Evolutionary conservation across 64 coral and sea anemone genomes (phyloP), one percentile per base, ranked within the genome.

Genomic region (Dendrophyllia cribrosa): DNA sequence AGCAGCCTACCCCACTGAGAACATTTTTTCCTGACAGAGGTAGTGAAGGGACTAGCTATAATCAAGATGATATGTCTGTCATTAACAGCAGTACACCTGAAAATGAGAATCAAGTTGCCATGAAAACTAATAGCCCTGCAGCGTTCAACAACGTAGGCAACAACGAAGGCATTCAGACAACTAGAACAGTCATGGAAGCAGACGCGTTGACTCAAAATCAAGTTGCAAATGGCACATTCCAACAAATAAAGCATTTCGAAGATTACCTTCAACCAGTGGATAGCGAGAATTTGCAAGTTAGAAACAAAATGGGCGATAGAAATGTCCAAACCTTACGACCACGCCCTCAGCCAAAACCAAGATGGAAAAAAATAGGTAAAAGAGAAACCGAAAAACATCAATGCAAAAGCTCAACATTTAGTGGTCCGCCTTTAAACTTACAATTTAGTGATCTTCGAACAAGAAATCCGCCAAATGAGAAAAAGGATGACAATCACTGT

Each of bases 251-350:
- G 7, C 9, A 17, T 82, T 82, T 58, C 1, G 78, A 43, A n/a
- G 59, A 25, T 11, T 82, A 82, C 15, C 59, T 82, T 44, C 59
- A 82, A 64, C 78, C 78, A 20, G 78, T 82, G 59, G 58, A 63
- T 6, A 45, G 19, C 59, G 15, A 47, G 2, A 62, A 64, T 19
- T 64, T 64, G 25, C 78, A 82, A 64, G 13, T 20, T 20, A 60
- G 43, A 43, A 47, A 0, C 14, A 62, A 24, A 46, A 44, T 10
- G 13, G 46, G 59, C 43, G 14, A 44, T 46, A 34, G 43, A 64
- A 62, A 82, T 20, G 43, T 14, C 14, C 78, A 47, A n/a, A 63
- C 4, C 1, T 64, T 64, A 19, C 34, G 3, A 34, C 43, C 78
- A 20, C 24, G 25, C 4, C 58, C 78, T 47, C 23, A 45, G 25